These are phyloP conservation scores for Enteromius treurensis DNA, from an alignment of 2,797 vertebrate species.

Conservation along the genomic window DNA sequence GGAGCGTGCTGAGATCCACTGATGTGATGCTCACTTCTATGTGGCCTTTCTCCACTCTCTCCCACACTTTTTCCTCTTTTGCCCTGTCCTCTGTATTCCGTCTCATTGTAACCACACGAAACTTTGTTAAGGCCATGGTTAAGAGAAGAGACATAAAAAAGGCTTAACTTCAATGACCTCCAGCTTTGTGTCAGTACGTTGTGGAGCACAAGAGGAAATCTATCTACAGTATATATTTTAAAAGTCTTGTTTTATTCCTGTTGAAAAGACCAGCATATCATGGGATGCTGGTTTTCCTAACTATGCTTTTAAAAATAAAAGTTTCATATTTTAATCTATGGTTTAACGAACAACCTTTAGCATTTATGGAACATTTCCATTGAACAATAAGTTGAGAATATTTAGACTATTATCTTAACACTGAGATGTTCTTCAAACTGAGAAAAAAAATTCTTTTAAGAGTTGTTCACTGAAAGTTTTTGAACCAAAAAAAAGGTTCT, in stretches of 20 bases:
- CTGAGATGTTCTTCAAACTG: neutral
- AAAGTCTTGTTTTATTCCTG: neutral
- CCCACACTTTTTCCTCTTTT: slow-evolving; percentile 42
- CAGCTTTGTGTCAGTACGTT: slow-evolving; percentile 65
- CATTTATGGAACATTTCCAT: neutral
- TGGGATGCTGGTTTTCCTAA: neutral
- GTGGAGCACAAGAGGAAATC: slow-evolving; percentile 4
- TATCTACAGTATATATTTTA: neutral
- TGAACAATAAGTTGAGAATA: neutral
- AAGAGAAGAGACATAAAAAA: slow-evolving; percentile 67
- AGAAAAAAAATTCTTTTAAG: neutral
- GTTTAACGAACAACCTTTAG: neutral
- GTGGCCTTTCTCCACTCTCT: slow-evolving; percentile 68
- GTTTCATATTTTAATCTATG: neutral
- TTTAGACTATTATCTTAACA: neutral
- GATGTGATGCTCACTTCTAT: slow-evolving; percentile 97
- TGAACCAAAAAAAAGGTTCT: neutral
- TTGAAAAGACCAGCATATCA: slow-evolving; percentile 1
- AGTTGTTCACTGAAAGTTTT: neutral
- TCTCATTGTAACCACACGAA: slow-evolving; percentile 64
- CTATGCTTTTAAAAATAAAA: neutral
- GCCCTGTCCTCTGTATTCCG: slow-evolving; percentile 75
- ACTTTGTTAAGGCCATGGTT: slow-evolving; percentile 72
- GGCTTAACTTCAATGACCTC: slow-evolving; percentile 69
- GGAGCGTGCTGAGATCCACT: slow-evolving; percentile 90